Conservation (phyloP, 2,797 vertebrate species). For the Champsocephalus gunnari region DNA sequence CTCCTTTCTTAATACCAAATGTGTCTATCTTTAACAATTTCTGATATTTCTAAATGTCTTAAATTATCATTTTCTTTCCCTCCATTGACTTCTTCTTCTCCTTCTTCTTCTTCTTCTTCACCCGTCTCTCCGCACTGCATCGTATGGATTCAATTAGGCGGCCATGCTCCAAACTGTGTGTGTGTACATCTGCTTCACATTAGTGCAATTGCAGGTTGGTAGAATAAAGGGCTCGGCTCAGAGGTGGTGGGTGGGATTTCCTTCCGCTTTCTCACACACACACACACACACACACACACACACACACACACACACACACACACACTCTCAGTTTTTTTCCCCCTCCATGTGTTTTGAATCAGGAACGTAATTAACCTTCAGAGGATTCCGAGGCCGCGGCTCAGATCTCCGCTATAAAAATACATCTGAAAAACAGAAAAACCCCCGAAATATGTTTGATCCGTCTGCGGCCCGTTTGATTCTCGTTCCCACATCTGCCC, state of each 20-base stretch:
- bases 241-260: conserved; percentile 95
- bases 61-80: background rate
- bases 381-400: conserved; percentile 75
- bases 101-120: background rate
- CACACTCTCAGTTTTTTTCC: conserved; percentile 47
- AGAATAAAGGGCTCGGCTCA: conserved; percentile 87
- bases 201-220: conserved; percentile 95
- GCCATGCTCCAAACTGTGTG: conserved; percentile 90
- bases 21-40: background rate
- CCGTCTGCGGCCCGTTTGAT: conserved; percentile 57
- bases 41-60: background rate
- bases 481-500: conserved; percentile 58
- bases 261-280: conserved; percentile 88
- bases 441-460: conserved; percentile 68
- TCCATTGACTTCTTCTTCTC: background rate
- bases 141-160: conserved; percentile 94
- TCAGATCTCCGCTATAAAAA: conserved; percentile 80
- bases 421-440: conserved; percentile 77
- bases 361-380: conserved; percentile 85
- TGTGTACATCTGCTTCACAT: conserved; percentile 93
- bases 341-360: conserved; percentile 89
- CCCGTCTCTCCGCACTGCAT: conserved; percentile 70
- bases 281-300: conserved; percentile 36
- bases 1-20: too few species aligned
- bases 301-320: conserved; percentile 34